Evolutionary conservation across 2,888 invertebrate genomes (phyloP).

Genomic region (Agonopterix subpropinquella): DNA sequence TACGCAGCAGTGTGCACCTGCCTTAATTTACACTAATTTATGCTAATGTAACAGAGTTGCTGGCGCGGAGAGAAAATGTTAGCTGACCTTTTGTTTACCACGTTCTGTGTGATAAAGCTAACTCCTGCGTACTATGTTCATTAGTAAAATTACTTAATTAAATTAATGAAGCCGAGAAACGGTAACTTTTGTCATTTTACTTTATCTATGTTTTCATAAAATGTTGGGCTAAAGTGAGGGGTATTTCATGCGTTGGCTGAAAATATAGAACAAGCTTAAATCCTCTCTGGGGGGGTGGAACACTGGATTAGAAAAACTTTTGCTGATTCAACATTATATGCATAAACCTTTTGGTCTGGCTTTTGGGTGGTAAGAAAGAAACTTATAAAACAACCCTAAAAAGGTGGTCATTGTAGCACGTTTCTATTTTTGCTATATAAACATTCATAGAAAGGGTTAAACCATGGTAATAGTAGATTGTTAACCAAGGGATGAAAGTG

Average conservation of each 20-base stretch:
- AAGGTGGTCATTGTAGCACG: background rate
- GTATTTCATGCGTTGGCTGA: no score
- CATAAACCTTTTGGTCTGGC: background rate
- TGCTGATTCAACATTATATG: no score
- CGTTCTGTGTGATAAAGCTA: slow-evolving; percentile 1
- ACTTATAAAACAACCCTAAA: background rate
- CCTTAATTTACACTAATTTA: slow-evolving; percentile 36
- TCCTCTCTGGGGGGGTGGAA: no score
- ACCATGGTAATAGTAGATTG: no score
- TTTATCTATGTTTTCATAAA: background rate
- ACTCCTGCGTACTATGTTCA: slow-evolving; percentile 4
- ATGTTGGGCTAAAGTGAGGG: no score
- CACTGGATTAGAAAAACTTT: no score
- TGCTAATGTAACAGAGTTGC: slow-evolving; percentile 22
- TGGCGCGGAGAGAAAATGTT: slow-evolving; percentile 1
- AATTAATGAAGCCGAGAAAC: slow-evolving; percentile 1
- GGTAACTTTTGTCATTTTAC: background rate
- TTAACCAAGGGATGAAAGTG: no score
- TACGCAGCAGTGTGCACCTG: slow-evolving; percentile 22
- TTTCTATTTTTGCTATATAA: no score
- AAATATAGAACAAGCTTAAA: no score
- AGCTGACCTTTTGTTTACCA: slow-evolving; percentile 8
- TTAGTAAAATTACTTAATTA: slow-evolving; percentile 11
- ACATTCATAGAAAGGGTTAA: slow-evolving; percentile 3
- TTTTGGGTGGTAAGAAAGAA: no score